Base-by-base conservation (phyloP, 1,140 invertebrate species). In the Drosophila rhopaloa region DNA sequence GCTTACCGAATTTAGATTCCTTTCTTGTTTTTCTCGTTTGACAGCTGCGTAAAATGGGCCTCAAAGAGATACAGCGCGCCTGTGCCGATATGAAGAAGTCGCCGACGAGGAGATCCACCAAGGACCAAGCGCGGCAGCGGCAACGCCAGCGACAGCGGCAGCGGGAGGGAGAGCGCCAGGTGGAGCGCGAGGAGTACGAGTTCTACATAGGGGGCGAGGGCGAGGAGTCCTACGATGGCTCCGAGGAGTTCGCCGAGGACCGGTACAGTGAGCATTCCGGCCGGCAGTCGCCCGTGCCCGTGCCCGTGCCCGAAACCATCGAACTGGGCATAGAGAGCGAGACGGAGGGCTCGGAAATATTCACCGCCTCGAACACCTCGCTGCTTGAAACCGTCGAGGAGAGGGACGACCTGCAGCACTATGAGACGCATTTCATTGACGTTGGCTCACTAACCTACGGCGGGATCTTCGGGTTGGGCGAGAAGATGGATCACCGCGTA, bases 401-500 rank as follows among this genome's bases (percentile, higher is more conserved):
- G 4, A 5, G 35, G 3, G 13, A 8, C 10, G 7, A 1, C 0
- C 0, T 1, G 4, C 43, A 48, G 1, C 9, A 40, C 4, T 59
- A 16, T 6, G 73, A 90, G 40, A 91, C 79, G 6, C 90, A 78
- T 37, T 92, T 92, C 13, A 82, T 92, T 8, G 91, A 92, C 37
- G 91, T 92, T 8, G 91, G 91, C 6, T 90, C 89, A 0, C 51
- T 92, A 6, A 80, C 90, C 19, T 91, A 73, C 35, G 92, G 92
- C 10, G 86, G 79, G 0, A 80, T 92, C 8, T 92, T 92, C 50
- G 91, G 91, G 0, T 47, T 93, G 83, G 94, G 94, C 2, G 94
- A 95, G 71, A 80, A 93, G 43, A 93, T 95, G 81, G 58, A 80
- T 5, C 92, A 94, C 81, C 92, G 94, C 4, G 91, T 94, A 14